Base-by-base conservation (phyloP, 2,113 vertebrate genomes). In the Ramphastos sulfuratus region DNA sequence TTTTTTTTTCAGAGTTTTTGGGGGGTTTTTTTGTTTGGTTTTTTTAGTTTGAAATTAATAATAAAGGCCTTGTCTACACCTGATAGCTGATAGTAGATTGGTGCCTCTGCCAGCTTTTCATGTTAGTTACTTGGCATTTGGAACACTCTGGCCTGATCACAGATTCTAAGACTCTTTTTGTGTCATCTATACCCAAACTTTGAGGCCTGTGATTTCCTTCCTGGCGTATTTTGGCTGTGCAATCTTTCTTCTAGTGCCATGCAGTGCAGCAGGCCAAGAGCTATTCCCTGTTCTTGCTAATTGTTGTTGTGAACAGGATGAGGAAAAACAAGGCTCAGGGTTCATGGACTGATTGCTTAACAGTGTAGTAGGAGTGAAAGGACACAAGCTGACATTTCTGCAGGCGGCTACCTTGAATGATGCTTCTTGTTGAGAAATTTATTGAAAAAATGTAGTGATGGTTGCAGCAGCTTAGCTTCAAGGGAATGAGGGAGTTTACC, bases 271-370 rank as follows among this genome's bases (percentile, higher is more conserved):
- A 31, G n/a, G 5, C 44, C 33, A 35, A 35, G 46, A 55, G 55
- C 81, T 46, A 4, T 20, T 48, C 42, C 0, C 0, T 12, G 30
- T 27, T 50, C 1, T 0, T 19, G 35, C 16, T 58, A 16, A 17
- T 28, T 0, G 0, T 48, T 61, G 50, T 33, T 48, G 21, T 52
- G 66, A 75, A 27, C 42, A 72, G 75, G 42, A 19, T 18, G 69
- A 81, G 56, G 30, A 73, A 37, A 44, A 60, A 16, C 4, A 24
- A 71, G 31, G 52, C n/a, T 64, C 37, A 18, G 58, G 33, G 14
- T 12, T 80, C 55, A 15, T 27, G 15, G n/a, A 8, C 25, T 5
- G 31, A 9, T 42, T 60, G 31, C 33, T 78, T 19, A 56, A 17
- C n/a, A 24, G 28, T 5, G 44, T 64, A 64, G 58, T 37, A 37